A percentile compares a stretch with the other conserved stretches of the same genome.
Conservation (phyloP, 2,113 vertebrate genomes). For the Orcinus orca region DNA sequence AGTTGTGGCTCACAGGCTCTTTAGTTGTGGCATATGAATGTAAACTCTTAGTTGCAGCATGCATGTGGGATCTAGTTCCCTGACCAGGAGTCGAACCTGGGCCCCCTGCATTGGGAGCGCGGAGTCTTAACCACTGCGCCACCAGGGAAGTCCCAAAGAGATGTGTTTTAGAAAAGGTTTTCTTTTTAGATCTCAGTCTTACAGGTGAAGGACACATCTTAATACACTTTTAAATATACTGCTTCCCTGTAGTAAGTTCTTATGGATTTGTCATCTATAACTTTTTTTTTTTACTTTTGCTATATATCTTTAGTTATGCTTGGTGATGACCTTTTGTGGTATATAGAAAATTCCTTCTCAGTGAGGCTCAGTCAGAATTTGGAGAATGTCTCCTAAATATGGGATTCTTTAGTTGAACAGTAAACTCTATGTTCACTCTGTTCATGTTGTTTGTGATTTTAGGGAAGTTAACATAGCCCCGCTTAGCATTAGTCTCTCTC, state of each 20-base stretch:
- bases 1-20: too few relatives aligned
- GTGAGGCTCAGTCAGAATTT: neutral
- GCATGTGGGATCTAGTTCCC: too few relatives aligned
- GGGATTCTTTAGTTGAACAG: slow-evolving; percentile 15
- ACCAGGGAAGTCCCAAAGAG: neutral
- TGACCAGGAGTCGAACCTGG: too few relatives aligned
- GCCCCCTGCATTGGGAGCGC: too few relatives aligned
- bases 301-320: neutral
- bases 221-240: slow-evolving; percentile 6
- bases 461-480: neutral
- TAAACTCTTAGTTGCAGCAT: too few relatives aligned
- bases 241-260: neutral
- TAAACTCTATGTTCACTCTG: neutral
- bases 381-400: neutral
- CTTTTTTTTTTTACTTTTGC: neutral
- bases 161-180: neutral
- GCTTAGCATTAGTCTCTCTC: neutral
- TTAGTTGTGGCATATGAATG: too few relatives aligned
- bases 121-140: too few relatives aligned
- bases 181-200: neutral
- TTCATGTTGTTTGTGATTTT: slow-evolving; percentile 5
- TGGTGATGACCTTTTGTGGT: neutral
- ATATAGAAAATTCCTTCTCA: neutral
- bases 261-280: neutral
- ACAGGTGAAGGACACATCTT: neutral